Evolutionary conservation across 2,113 vertebrate genomes (phyloP).

Genomic region (Notarius quadriscutis): DNA sequence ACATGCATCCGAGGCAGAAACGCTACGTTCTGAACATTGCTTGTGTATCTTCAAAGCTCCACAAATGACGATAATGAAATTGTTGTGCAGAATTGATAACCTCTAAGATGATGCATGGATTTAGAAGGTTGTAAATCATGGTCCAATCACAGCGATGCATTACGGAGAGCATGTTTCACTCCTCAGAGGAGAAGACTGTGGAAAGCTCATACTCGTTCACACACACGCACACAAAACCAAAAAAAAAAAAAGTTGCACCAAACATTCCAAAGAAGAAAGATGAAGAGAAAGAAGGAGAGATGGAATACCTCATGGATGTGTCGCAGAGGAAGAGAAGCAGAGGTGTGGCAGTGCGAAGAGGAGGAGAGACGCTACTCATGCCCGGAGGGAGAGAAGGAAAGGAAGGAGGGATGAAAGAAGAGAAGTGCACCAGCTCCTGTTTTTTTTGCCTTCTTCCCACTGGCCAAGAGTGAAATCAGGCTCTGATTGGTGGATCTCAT

Average conservation of each 20-base stretch:
- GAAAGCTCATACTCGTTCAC: neutral
- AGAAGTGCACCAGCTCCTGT: constrained; percentile 47
- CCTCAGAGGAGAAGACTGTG: constrained; percentile 6
- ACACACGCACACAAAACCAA: constrained; percentile 10
- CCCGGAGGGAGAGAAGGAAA: constrained; percentile 45
- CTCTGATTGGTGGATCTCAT: constrained; percentile 39
- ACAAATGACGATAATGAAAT: neutral
- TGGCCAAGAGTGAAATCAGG: constrained; percentile 38
- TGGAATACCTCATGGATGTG: constrained; percentile 50
- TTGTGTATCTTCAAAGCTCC: neutral
- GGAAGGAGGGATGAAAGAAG: constrained; percentile 52
- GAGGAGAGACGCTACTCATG: constrained; percentile 48
- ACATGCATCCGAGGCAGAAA: neutral
- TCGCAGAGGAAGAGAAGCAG: constrained; percentile 47
- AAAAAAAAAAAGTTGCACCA: constrained; percentile 35
- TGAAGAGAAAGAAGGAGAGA: constrained; percentile 40
- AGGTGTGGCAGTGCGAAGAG: constrained; percentile 47
- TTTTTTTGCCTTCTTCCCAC: constrained; percentile 40
- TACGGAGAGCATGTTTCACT: neutral
- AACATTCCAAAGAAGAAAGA: constrained; percentile 9
- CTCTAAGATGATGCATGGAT: neutral
- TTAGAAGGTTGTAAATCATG: constrained; percentile 3
- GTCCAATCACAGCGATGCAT: neutral
- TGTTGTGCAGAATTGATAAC: neutral
- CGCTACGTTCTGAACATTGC: neutral